Evolutionary conservation across 2,888 invertebrate species (phyloP).

Genomic region (Lamellibrachia satsuma): DNA sequence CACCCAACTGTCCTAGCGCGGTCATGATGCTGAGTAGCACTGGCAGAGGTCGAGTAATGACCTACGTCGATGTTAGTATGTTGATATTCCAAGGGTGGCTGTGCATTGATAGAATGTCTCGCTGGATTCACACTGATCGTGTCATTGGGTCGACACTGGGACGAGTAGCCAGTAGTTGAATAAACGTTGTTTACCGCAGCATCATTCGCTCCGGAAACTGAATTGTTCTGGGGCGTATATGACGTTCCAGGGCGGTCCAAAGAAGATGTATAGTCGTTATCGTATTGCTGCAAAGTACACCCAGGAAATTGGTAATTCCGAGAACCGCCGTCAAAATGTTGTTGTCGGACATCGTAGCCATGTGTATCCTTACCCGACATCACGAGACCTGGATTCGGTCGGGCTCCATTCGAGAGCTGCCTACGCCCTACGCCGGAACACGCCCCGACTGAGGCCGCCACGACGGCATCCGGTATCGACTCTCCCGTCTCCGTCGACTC

Average conservation of each 20-base stretch:
- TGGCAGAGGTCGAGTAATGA: neutral
- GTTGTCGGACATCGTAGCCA: neutral
- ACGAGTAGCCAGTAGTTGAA: neutral
- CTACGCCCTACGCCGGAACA: neutral
- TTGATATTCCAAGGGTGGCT: neutral
- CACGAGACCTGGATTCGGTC: neutral
- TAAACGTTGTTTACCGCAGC: neutral
- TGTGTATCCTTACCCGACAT: neutral
- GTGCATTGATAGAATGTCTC: neutral
- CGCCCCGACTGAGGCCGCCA: neutral
- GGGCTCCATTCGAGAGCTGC: neutral
- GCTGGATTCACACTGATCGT: neutral
- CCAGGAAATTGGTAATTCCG: neutral
- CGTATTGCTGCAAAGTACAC: neutral
- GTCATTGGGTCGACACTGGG: neutral
- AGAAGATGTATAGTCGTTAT: neutral
- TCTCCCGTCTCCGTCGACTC: neutral
- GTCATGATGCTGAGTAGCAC: neutral
- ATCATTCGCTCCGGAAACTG: neutral
- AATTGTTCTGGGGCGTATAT: neutral
- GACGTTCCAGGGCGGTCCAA: neutral
- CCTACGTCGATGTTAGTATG: constrained; percentile 8
- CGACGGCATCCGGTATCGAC: neutral
- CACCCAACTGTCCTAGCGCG: neutral
- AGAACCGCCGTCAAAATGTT: neutral